Base-by-base conservation (phyloP, 2,888 invertebrate species). In the Agrilus biguttatus region DNA sequence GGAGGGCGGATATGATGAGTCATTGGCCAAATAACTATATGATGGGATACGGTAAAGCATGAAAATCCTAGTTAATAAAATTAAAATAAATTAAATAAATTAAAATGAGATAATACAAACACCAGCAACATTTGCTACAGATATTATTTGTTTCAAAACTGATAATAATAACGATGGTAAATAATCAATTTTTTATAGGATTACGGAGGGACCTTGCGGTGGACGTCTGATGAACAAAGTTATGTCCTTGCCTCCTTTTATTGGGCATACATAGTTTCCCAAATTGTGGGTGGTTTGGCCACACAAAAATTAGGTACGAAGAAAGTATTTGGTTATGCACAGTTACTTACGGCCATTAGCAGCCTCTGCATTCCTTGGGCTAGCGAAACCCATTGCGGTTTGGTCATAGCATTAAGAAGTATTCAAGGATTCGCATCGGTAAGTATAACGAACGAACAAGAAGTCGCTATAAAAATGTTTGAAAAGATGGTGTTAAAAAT, bases 241-340 rank as follows among this genome's bases (percentile, higher is more conserved):
- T 69, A 75, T 43, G 77, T 82, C 43, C 59, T 79, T 35, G 71
- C 80, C 39, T 79, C 80, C 2, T 82, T 81, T 60, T 82, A 80
- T 61, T 80, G 80, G 80, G 79, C 79, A 49, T 81, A 82, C 60
- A 79, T 81, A 45, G 62, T 81, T 12, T 79, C 80, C 1, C 81
- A 81, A 66, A 67, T 77, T 12, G 76, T 77, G 19, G 81, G 81
- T 12, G 81, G 81, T 21, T 67, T 79, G 49, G 74, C 81, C 21
- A 80, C 81, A 2, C 81, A 82, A 61, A 71, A 74, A 56, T 73
- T 80, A 54, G 81, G 81, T 42, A 80, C 81, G 13, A 82, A 81
- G 60, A 68, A 72, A 5, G 80, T 81, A 4, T 80, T 80, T 53
- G 78, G 81, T 12, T 78, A 76, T 54, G 80, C 81, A 3, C 81